These are phyloP conservation scores for Cirrhinus molitorella DNA, from an alignment of 2,797 vertebrate genomes.

Conservation along the genomic window DNA sequence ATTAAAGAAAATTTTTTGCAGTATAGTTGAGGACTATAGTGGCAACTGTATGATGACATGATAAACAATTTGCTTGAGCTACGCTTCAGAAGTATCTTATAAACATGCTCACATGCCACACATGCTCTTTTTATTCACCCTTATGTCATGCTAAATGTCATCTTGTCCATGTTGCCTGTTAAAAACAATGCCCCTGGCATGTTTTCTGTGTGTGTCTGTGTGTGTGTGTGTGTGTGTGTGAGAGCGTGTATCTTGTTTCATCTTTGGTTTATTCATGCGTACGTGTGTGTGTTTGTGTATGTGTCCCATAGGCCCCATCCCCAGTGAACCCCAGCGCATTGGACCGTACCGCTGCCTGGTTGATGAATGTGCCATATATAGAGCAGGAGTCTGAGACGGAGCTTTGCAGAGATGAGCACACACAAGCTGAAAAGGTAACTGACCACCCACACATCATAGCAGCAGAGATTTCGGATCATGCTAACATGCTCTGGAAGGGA, in stretches of 20 bases:
- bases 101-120: neutral
- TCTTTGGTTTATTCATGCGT: conserved; percentile 68
- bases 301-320: conserved; percentile 97
- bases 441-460: conserved; percentile 47
- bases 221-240: conserved; percentile 35
- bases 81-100: neutral
- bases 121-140: neutral
- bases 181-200: neutral
- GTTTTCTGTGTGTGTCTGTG: conserved; percentile 31
- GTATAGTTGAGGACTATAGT: neutral
- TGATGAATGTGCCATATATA: conserved; percentile 98
- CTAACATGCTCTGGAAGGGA: conserved; percentile 19
- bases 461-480: neutral
- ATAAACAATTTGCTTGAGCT: neutral
- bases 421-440: conserved; percentile 98
- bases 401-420: conserved; percentile 96
- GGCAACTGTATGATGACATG: neutral
- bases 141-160: conserved; percentile 3
- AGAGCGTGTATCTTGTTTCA: conserved; percentile 45
- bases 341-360: conserved; percentile 99
- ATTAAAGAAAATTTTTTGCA: neutral
- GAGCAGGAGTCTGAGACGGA: conserved; percentile 96
- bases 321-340: conserved; percentile 98
- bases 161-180: neutral
- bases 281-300: conserved; percentile 39